Percentiles rank a stretch among this genome's conserved stretches.
Evolutionary conservation across 92 coral and sea anemone genomes (phyloP).

Genomic region (Parazoanthus atlanticus): DNA sequence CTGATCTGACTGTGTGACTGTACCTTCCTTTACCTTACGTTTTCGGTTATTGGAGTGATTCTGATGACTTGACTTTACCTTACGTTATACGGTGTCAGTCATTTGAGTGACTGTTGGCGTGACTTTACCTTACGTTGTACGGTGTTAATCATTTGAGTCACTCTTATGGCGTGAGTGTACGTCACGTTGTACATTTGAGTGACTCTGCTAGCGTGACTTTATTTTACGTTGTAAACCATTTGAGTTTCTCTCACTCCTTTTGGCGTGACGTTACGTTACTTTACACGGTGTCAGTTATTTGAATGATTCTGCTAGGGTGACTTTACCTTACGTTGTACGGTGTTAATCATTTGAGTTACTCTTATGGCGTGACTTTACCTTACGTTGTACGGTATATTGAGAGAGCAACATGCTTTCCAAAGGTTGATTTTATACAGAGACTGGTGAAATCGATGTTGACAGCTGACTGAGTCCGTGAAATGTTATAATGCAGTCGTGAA

Average conservation of each 20-base stretch:
- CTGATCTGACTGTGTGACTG: background rate
- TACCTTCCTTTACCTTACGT: background rate
- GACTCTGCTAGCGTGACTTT: background rate
- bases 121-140: slow-evolving; percentile 1
- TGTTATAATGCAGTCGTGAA: background rate
- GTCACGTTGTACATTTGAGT: background rate
- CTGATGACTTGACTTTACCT: background rate
- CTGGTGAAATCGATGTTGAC: too few species aligned
- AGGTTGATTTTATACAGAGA: too few species aligned
- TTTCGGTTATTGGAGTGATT: background rate
- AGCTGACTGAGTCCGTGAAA: too few species aligned
- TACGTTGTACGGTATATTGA: background rate
- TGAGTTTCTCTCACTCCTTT: too few species aligned
- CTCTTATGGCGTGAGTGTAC: background rate
- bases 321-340: background rate
- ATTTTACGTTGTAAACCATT: background rate
- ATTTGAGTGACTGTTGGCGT: background rate
- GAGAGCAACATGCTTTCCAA: too few species aligned
- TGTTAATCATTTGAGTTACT: background rate
- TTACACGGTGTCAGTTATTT: background rate
- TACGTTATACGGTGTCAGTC: background rate
- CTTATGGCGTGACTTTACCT: background rate
- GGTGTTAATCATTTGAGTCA: background rate
- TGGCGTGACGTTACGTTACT: background rate
- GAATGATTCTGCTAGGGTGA: background rate